Evolutionary conservation across 1,140 invertebrate genomes (phyloP).

Genomic region (Ooceraea biroi): DNA sequence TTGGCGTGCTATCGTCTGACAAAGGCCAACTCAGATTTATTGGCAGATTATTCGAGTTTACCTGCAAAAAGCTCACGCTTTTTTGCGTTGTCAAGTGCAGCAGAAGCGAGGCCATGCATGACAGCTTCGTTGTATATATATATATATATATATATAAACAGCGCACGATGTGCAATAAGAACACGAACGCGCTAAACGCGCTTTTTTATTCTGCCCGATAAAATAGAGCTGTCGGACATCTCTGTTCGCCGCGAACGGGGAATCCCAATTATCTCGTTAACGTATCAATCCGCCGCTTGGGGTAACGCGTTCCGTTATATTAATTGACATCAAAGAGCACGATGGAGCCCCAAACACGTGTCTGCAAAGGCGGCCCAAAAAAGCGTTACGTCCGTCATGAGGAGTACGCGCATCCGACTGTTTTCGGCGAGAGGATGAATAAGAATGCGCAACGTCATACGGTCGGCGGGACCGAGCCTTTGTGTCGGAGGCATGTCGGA

Average conservation of each 20-base stretch:
- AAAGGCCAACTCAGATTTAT: conserved; percentile 46
- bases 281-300: too few relatives aligned
- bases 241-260: too few relatives aligned
- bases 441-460: conserved; percentile 57
- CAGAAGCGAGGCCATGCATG: conserved; percentile 29
- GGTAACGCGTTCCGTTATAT: too few relatives aligned
- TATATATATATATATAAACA: not conserved
- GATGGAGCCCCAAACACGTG: not conserved
- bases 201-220: conserved; percentile 12
- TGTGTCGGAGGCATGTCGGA: conserved; percentile 24
- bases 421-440: conserved; percentile 21
- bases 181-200: not conserved
- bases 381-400: not conserved
- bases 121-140: conserved; percentile 43
- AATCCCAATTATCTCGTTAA: too few relatives aligned
- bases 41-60: conserved; percentile 48
- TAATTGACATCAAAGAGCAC: too few relatives aligned
- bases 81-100: conserved; percentile 13
- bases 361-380: conserved; percentile 5
- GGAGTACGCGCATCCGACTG: not conserved
- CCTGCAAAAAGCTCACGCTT: conserved; percentile 20
- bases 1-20: not conserved
- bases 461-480: conserved; percentile 49
- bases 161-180: not conserved
- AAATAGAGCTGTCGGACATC: conserved; percentile 11